Base-by-base conservation (phyloP, 2,797 vertebrate genomes). In the Enteromius thamalakanensis region DNA sequence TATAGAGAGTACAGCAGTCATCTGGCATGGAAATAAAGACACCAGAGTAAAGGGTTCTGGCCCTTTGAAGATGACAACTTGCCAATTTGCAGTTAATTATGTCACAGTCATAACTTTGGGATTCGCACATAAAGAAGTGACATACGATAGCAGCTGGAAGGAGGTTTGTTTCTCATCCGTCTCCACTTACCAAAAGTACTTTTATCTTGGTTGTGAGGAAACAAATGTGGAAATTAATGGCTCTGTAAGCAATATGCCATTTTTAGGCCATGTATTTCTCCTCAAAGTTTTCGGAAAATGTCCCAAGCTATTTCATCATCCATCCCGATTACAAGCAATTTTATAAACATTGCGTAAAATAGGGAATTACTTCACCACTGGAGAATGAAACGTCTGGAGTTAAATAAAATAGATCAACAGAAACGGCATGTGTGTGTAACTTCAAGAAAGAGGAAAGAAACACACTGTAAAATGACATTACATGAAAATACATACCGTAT, bases 1-100 rank as follows among this genome's bases (percentile, higher is more conserved):
- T n/a, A 19, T 4, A 34, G 45, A 42, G 34, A 60, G 45, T 76
- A 75, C 55, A 81, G 64, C 55, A 93, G 91, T 93, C 92, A 93
- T 94, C 93, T 92, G 93, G 91, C 88, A 91, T 86, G 2, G 1
- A 40, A 84, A 77, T 72, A 83, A 32, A 89, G 85, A 74, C 69
- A 93, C 90, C 92, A 94, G 93, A 89, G 89, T 90, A 91, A 78
- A 77, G 90, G 91, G 86, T 88, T 89, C 76, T 82, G 87, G 88
- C 49, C 78, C 83, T 85, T 92, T 84, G 84, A 93, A 89, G 88
- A 89, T 88, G 89, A 87, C 88, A 90, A 89, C 85, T 92, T 92
- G 91, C 92, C 93, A 92, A 91, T 92, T 94, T 91, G 88, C 87
- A 88, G 79, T 86, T 92, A 94, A 89, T 94, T 91, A 92, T 90